A percentile compares a stretch with the other conserved stretches of the same genome.
These are phyloP conservation scores for Pilophorus perplexus DNA, from an alignment of 2,888 invertebrate species.

Conservation along the genomic window DNA sequence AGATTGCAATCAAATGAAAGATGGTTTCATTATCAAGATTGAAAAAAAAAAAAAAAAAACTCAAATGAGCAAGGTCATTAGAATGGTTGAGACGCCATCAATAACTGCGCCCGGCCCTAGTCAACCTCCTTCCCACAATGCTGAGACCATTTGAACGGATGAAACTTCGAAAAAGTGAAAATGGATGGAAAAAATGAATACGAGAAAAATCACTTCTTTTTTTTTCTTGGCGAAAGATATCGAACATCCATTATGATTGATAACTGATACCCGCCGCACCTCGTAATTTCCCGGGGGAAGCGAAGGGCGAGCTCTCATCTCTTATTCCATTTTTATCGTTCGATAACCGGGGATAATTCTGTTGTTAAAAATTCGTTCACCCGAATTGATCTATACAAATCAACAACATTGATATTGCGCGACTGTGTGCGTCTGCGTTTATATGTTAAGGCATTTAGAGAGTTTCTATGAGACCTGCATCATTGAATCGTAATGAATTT, in stretches of 20 bases:
- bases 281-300: conserved; percentile 35
- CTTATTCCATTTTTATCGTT: conserved; percentile 35
- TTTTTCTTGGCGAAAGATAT: neutral
- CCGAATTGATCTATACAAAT: neutral
- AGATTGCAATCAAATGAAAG: too few relatives aligned
- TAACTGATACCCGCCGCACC: conserved; percentile 27
- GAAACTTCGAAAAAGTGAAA: neutral
- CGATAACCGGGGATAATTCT: neutral
- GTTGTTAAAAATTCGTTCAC: neutral
- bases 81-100: too few relatives aligned
- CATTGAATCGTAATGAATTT: too few relatives aligned
- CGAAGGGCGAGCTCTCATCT: conserved; percentile 14
- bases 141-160: too few relatives aligned
- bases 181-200: neutral
- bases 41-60: too few relatives aligned
- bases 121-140: too few relatives aligned
- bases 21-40: too few relatives aligned
- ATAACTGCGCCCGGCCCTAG: too few relatives aligned
- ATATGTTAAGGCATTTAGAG: too few relatives aligned
- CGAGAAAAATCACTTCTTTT: conserved; percentile 1
- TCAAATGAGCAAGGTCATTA: too few relatives aligned
- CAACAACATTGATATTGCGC: neutral
- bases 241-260: conserved; percentile 30
- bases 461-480: too few relatives aligned
- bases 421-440: too few relatives aligned